phyloP scores from a whole-genome alignment of 2,888 invertebrate genomes.

The Tridacna crocea region DNA sequence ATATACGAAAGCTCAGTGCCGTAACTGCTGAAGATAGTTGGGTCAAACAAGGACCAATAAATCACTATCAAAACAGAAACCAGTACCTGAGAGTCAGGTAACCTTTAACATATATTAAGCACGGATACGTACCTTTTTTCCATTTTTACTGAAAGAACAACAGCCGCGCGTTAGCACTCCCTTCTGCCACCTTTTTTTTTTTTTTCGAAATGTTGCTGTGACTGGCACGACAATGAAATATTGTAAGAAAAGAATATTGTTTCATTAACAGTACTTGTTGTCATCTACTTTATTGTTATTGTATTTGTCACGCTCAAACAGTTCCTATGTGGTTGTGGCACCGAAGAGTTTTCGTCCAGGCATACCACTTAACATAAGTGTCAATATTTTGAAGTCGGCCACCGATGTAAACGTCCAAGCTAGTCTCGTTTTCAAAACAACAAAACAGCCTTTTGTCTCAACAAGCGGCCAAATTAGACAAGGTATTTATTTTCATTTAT shows the following conservation, averaged over 20 bases:
- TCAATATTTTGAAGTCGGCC: slow-evolving; percentile 79
- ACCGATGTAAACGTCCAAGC: slow-evolving; percentile 59
- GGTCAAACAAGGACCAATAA: too few relatives aligned
- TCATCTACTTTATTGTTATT: too few relatives aligned
- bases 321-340: slow-evolving; percentile 80
- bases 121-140: too few relatives aligned
- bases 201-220: background rate
- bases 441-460: slow-evolving; percentile 40
- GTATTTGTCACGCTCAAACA: slow-evolving; percentile 17
- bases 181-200: too few relatives aligned
- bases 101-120: too few relatives aligned
- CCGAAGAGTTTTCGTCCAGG: slow-evolving; percentile 83
- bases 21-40: too few relatives aligned
- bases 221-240: background rate
- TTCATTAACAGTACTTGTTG: too few relatives aligned
- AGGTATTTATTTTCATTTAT: slow-evolving; percentile 46
- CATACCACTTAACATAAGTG: slow-evolving; percentile 80
- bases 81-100: too few relatives aligned
- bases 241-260: background rate
- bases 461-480: slow-evolving; percentile 48
- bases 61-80: too few relatives aligned
- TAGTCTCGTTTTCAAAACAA: slow-evolving; percentile 47
- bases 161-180: too few relatives aligned
- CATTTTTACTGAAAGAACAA: too few relatives aligned
- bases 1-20: too few relatives aligned